A percentile compares a stretch with the other conserved stretches of the same genome.
Conservation (phyloP, 2,113 vertebrate species). For the Pelecanoides urinatrix region DNA sequence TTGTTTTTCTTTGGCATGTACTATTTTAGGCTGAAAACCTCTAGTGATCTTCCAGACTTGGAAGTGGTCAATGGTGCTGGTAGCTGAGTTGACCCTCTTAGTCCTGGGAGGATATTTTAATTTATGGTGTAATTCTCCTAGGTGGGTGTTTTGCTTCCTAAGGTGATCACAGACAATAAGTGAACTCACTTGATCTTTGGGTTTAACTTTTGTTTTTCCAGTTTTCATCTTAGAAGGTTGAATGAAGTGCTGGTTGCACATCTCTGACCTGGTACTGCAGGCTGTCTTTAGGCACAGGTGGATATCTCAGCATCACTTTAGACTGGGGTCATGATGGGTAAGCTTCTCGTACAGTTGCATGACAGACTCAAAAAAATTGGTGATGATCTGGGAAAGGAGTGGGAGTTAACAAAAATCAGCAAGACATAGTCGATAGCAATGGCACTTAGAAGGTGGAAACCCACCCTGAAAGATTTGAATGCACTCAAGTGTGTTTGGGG, state of each 20-base stretch:
- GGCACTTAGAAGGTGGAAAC: conserved; percentile 26
- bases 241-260: neutral
- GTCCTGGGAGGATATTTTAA: neutral
- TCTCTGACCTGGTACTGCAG: neutral
- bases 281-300: neutral
- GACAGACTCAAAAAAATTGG: neutral
- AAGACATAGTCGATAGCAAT: neutral
- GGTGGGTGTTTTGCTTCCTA: neutral
- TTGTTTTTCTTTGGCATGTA: neutral
- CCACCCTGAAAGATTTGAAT: neutral
- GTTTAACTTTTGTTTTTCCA: neutral
- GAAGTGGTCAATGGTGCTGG: neutral
- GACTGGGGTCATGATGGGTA: neutral
- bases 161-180: neutral
- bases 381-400: conserved; percentile 16
- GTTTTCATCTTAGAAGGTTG: neutral
- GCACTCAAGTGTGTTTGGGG: neutral
- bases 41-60: neutral
- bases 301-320: neutral
- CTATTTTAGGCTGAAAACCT: neutral
- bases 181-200: neutral
- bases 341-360: neutral
- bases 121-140: neutral
- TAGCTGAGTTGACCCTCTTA: neutral
- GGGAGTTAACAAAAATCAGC: neutral